Conservation (phyloP, 2,797 vertebrate genomes). For the Arrhamphus sclerolepis region DNA sequence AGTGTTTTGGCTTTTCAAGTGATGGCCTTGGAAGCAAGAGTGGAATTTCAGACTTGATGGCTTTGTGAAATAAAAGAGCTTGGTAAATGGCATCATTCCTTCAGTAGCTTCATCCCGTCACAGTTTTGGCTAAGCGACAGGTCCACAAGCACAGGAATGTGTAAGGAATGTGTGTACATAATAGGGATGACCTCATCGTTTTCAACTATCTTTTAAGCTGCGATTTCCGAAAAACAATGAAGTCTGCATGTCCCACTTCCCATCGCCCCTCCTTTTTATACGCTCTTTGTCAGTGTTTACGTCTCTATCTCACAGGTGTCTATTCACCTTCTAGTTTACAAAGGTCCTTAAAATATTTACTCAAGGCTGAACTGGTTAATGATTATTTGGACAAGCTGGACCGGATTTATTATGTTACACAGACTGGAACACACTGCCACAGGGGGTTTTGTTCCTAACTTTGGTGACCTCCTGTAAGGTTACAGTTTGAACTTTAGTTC, state of each 20-base stretch:
- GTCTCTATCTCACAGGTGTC: slow-evolving; percentile 32
- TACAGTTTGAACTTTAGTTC: slow-evolving; percentile 23
- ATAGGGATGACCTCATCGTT: slow-evolving; percentile 77
- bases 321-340: slow-evolving; percentile 64
- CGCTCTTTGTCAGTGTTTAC: slow-evolving; percentile 14
- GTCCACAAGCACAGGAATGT: slow-evolving; percentile 50
- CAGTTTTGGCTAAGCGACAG: slow-evolving; percentile 32
- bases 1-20: slow-evolving; percentile 42
- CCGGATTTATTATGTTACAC: slow-evolving; percentile 34
- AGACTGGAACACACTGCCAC: slow-evolving; percentile 10
- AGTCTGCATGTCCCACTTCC: slow-evolving; percentile 47
- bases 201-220: slow-evolving; percentile 56
- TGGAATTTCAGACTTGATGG: slow-evolving; percentile 35
- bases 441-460: slow-evolving; percentile 40
- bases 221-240: slow-evolving; percentile 66
- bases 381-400: slow-evolving; percentile 69
- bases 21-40: slow-evolving; percentile 27
- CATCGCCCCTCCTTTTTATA: neutral
- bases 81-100: slow-evolving; percentile 10
- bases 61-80: slow-evolving; percentile 29
- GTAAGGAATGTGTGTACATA: slow-evolving; percentile 61
- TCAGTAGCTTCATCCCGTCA: slow-evolving; percentile 13
- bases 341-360: slow-evolving; percentile 69
- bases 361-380: slow-evolving; percentile 71
- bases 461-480: slow-evolving; percentile 23